Evolutionary conservation across 2,113 vertebrate species (phyloP).

Genomic region (Dicentrarchus labrax): DNA sequence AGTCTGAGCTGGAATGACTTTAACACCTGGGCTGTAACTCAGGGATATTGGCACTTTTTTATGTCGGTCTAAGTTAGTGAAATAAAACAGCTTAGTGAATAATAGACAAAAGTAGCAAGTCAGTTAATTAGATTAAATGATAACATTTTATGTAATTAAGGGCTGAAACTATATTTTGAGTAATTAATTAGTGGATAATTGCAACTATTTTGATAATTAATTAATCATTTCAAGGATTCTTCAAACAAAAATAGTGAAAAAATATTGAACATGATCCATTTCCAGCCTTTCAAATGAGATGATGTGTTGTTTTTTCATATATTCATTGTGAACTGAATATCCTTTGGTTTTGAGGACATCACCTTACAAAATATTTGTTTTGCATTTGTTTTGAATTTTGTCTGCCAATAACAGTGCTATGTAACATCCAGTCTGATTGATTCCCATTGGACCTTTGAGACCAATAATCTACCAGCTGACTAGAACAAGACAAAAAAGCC

Average conservation of each 20-base stretch:
- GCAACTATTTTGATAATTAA: too few species aligned
- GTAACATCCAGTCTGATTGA: not conserved
- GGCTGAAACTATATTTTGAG: not conserved
- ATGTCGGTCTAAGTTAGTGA: not conserved
- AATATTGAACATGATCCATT: not conserved
- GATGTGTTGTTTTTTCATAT: not conserved
- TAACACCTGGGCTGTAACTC: constrained; percentile 3
- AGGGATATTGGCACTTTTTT: not conserved
- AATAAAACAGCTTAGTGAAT: not conserved
- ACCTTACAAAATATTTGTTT: too few species aligned
- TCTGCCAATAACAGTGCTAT: not conserved
- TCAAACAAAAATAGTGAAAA: not conserved
- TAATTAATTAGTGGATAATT: too few species aligned
- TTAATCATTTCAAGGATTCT: too few species aligned
- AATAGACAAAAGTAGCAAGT: too few species aligned
- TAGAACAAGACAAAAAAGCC: not conserved
- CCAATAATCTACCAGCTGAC: not conserved
- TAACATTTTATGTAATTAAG: not conserved
- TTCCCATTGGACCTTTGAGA: not conserved
- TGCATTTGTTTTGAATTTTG: not conserved
- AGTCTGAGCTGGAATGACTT: not conserved
- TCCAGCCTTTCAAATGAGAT: not conserved
- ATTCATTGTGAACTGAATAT: not conserved
- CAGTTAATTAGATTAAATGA: not conserved
- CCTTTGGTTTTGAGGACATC: not conserved